Evolutionary conservation across 2,888 invertebrate species (phyloP).

Genomic region (Microctonus hyperodae): DNA sequence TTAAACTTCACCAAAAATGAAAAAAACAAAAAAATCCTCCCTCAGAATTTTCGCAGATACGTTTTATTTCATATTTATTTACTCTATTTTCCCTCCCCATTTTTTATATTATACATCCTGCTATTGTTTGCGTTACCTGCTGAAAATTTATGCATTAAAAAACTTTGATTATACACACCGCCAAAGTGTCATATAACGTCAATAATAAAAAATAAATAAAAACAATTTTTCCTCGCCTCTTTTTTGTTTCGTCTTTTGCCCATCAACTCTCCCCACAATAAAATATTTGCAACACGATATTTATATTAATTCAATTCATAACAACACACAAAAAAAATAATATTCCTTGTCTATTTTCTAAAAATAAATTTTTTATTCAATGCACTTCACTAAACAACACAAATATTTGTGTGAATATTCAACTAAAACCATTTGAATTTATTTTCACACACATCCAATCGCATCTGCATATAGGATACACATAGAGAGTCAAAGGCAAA

Average conservation of each 20-base stretch:
- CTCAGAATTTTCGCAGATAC: too few species aligned
- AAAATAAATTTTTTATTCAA: neutral
- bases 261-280: too few species aligned
- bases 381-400: neutral
- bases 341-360: neutral
- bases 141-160: conserved; percentile 30
- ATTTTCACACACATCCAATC: neutral
- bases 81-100: neutral
- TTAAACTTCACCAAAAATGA: too few species aligned
- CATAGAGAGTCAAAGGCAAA: conserved; percentile 2
- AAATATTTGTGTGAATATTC: neutral
- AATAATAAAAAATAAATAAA: neutral
- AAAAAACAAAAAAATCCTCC: too few species aligned
- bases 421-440: neutral
- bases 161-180: conserved; percentile 17
- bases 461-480: neutral
- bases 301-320: too few species aligned
- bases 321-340: too few species aligned
- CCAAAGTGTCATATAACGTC: neutral
- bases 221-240: neutral
- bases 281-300: too few species aligned
- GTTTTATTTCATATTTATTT: neutral
- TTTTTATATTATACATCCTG: neutral
- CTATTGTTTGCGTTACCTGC: neutral
- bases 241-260: too few species aligned